Conservation (phyloP, 2,888 invertebrate species). For the Allophyes oxyacanthae region DNA sequence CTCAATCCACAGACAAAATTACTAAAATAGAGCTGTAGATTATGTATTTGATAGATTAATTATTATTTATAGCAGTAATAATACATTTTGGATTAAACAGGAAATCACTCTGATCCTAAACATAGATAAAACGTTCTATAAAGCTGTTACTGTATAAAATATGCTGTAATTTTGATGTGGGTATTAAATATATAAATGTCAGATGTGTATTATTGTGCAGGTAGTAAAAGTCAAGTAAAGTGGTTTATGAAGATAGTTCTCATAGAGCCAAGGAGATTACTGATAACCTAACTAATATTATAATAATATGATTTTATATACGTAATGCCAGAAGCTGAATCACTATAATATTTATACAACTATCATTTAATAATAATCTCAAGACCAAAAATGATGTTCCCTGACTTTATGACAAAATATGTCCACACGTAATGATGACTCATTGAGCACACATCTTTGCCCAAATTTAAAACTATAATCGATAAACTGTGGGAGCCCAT, state of each 20-base stretch:
- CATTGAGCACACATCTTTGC: not conserved
- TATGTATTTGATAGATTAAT: conserved; percentile 32
- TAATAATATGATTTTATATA: not conserved
- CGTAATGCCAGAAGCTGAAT: no score
- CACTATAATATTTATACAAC: no score
- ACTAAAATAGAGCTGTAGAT: not conserved
- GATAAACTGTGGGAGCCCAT: no score
- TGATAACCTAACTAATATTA: conserved; percentile 6
- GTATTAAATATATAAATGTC: conserved; percentile 37
- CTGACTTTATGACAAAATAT: no score
- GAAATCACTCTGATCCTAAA: conserved; percentile 39
- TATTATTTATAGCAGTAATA: conserved; percentile 31
- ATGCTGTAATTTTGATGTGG: conserved; percentile 40
- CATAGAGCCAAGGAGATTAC: conserved; percentile 2
- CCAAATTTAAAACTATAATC: no score
- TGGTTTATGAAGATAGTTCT: conserved; percentile 9
- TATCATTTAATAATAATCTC: not conserved
- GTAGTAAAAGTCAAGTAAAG: conserved; percentile 26
- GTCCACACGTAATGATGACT: no score
- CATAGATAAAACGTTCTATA: conserved; percentile 32
- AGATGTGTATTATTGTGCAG: conserved; percentile 6
- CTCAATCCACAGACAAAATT: conserved; percentile 13
- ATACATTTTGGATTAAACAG: conserved; percentile 33
- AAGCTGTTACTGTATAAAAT: conserved; percentile 19
- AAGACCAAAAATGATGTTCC: no score